These are phyloP conservation scores for Drosophila paramelanica DNA, from an alignment of 2,888 invertebrate species.

Conservation along the genomic window DNA sequence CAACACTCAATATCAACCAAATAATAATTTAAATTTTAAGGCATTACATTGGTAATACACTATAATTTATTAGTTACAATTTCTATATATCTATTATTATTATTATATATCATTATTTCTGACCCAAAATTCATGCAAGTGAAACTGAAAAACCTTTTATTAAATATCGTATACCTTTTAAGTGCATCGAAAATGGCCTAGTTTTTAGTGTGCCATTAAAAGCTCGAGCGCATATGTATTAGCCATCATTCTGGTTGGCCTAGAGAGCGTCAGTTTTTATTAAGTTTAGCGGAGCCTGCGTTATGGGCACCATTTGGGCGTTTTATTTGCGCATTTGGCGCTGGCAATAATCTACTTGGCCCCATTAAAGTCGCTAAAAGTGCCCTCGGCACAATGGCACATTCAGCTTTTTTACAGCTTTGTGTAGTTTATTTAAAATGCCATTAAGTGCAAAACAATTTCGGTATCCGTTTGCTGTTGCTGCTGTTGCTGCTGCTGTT, in stretches of 20 bases:
- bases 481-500: slow-evolving; percentile 3
- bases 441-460: slow-evolving; percentile 75
- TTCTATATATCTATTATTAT: too few species aligned
- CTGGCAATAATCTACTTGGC: slow-evolving; percentile 69
- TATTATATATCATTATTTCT: background rate
- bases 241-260: slow-evolving; percentile 30
- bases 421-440: slow-evolving; percentile 76
- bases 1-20: slow-evolving; percentile 10
- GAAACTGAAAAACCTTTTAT: slow-evolving; percentile 6
- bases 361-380: slow-evolving; percentile 71
- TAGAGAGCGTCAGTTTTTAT: slow-evolving; percentile 40
- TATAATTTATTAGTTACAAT: too few species aligned
- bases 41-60: too few species aligned
- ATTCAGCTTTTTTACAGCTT: slow-evolving; percentile 58
- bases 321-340: slow-evolving; percentile 71
- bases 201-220: slow-evolving; percentile 46
- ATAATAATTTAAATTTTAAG: too few species aligned
- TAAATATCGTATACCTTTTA: slow-evolving; percentile 26
- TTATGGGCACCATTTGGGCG: slow-evolving; percentile 58
- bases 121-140: background rate
- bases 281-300: slow-evolving; percentile 33
- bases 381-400: slow-evolving; percentile 55
- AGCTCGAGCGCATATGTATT: slow-evolving; percentile 26
- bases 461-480: slow-evolving; percentile 47
- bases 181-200: slow-evolving; percentile 21